phyloP scores from a whole-genome alignment of 2,113 vertebrate genomes.

The Pelvicachromis taeniatus region DNA sequence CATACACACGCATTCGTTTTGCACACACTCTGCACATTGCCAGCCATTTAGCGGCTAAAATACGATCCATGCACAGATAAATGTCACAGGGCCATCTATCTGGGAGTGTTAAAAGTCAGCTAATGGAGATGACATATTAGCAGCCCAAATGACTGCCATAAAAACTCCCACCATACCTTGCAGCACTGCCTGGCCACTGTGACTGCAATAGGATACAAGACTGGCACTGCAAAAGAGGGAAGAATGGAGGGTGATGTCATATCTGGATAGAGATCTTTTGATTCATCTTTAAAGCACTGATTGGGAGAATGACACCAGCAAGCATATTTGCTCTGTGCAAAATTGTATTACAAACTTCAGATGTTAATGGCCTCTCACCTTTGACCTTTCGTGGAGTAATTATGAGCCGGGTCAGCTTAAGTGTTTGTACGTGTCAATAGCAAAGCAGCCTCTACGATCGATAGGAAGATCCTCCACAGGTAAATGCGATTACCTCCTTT shows the following conservation, averaged over 20 bases:
- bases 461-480: conserved; percentile 51
- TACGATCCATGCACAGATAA: conserved; percentile 63
- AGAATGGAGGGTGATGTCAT: conserved; percentile 52
- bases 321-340: conserved; percentile 18
- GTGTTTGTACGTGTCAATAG: conserved; percentile 14
- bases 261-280: conserved; percentile 9
- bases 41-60: conserved; percentile 66
- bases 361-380: conserved; percentile 45
- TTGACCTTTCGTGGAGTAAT: conserved; percentile 39
- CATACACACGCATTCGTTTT: conserved; percentile 13
- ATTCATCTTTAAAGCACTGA: conserved; percentile 1
- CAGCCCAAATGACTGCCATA: conserved; percentile 69
- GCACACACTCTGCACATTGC: conserved; percentile 40
- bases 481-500: conserved; percentile 15
- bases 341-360: neutral
- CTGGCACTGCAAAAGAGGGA: conserved; percentile 16
- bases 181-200: conserved; percentile 25
- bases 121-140: conserved; percentile 75
- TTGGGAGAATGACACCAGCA: neutral
- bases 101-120: conserved; percentile 63
- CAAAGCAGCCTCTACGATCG: conserved; percentile 10
- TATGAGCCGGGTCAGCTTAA: conserved; percentile 4
- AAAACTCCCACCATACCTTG: conserved; percentile 57
- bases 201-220: conserved; percentile 29
- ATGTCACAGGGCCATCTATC: conserved; percentile 70